Conservation (phyloP, 2,113 vertebrate genomes). For the Albula glossodonta region DNA sequence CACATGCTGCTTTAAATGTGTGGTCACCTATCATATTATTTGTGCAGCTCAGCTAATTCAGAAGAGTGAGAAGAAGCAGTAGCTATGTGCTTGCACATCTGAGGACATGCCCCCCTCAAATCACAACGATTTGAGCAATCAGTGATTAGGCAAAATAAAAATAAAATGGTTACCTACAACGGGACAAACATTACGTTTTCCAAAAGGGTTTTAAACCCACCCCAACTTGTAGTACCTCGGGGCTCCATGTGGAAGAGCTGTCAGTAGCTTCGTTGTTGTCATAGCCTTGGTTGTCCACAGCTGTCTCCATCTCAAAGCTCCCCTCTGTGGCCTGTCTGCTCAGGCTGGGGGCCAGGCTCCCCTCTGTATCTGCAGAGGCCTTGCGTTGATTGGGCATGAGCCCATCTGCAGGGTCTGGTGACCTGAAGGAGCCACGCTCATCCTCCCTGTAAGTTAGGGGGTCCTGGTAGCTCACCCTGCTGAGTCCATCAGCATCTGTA, state of each 20-base stretch:
- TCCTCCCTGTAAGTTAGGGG: constrained; percentile 59
- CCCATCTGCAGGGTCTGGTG: constrained; percentile 43
- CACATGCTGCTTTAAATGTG: neutral
- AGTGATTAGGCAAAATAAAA: too few relatives aligned
- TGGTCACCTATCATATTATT: neutral
- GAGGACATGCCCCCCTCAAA: neutral
- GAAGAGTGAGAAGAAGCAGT: neutral
- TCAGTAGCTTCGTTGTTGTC: constrained; percentile 75
- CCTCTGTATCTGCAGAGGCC: constrained; percentile 39
- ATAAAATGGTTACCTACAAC: neutral
- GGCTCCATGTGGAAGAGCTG: constrained; percentile 80
- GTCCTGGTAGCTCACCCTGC: constrained; percentile 69
- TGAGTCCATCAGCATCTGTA: constrained; percentile 74
- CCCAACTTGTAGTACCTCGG: constrained; percentile 74
- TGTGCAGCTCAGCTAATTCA: neutral
- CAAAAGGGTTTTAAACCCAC: neutral
- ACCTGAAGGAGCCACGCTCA: constrained; percentile 56
- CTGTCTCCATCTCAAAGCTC: constrained; percentile 62
- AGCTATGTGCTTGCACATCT: neutral
- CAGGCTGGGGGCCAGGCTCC: constrained; percentile 22
- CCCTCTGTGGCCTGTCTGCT: constrained; percentile 58
- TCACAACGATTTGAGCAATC: too few relatives aligned
- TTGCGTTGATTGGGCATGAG: constrained; percentile 37
- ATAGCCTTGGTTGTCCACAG: constrained; percentile 59
- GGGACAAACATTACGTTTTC: neutral